Evolutionary conservation across 2,888 invertebrate genomes (phyloP), one percentile per base, ranked within the genome.

Genomic region (Stramonita haemastoma): DNA sequence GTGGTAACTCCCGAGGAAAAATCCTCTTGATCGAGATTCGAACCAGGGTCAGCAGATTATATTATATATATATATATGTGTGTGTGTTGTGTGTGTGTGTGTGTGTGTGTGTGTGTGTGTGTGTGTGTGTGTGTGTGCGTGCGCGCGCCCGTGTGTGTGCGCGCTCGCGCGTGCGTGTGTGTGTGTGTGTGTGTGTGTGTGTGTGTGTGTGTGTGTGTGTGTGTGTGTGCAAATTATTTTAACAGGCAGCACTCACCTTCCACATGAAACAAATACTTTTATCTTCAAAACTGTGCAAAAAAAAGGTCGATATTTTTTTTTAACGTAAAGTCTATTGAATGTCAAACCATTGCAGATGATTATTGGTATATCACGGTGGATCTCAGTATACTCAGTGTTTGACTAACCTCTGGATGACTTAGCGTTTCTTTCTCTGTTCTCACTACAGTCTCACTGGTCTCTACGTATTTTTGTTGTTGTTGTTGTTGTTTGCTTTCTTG

Each of bases 141-240:
- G 73, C n/a, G 73, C n/a, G 73, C 22, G 73, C 73, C 11, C n/a
- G 81, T 32, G 34, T 81, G 32, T 32, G 34, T 81, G 81, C n/a
- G 13, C 32, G 81, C 8, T 15, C 8, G 17, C 6, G 2, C 32
- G 34, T 81, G 13, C n/a, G 11, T 81, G 5, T 17, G 5, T 81
- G 11, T 81, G 13, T 17, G 5, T 81, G 34, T 81, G 85, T 29
- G 57, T 85, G 85, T 29, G 57, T 85, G 85, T 57, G 57, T 85
- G 85, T 57, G 57, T 85, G 85, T 57, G 57, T 85, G 85, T 29
- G 29, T 85, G 85, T 29, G 57, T 85, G 85, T 57, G 57, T 57
- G 60, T 60, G 29, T 32, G 60, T 84, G 56, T 46, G n/a, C 29
- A 22, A 17, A 5, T 13, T 29, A 6, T 29, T 79, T 15, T 79